Conservation (phyloP, 2,888 invertebrate species). For the Scotopteryx bipunctaria region DNA sequence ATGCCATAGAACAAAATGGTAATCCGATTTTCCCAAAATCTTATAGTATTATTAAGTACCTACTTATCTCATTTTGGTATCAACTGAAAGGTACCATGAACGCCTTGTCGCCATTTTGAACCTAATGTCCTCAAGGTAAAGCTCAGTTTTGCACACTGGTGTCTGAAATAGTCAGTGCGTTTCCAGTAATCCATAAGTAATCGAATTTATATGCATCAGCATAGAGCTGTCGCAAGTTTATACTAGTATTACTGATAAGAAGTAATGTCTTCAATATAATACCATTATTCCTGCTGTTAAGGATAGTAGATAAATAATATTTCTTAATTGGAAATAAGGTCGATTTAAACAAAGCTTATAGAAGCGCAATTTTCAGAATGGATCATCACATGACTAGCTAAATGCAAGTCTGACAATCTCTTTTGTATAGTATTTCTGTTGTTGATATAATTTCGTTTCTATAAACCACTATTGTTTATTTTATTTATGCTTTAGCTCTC, state of each 20-base stretch:
- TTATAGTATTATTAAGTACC: too few species aligned
- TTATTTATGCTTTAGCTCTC: constrained; percentile 12
- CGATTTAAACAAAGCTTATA: not conserved
- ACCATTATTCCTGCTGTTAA: constrained; percentile 1
- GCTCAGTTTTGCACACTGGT: not conserved
- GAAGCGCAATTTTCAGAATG: not conserved
- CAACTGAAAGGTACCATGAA: too few species aligned
- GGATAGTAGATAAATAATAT: not conserved
- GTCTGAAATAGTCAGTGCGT: constrained; percentile 4
- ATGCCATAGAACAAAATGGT: too few species aligned
- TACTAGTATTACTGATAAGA: not conserved
- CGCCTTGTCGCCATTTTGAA: not conserved
- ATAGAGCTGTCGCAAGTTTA: constrained; percentile 17
- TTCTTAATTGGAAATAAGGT: constrained; percentile 4
- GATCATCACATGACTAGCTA: too few species aligned
- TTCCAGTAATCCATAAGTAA: constrained; percentile 17
- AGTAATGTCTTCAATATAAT: constrained; percentile 9
- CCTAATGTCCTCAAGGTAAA: not conserved
- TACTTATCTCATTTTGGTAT: too few species aligned
- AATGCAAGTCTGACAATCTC: too few species aligned
- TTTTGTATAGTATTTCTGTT: not conserved
- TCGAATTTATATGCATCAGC: constrained; percentile 25
- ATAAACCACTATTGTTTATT: not conserved
- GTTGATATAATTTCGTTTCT: not conserved
- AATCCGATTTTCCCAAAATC: too few species aligned